These are phyloP conservation scores for Hymenochirus boettgeri DNA, from an alignment of 2,113 vertebrate species.

Conservation along the genomic window DNA sequence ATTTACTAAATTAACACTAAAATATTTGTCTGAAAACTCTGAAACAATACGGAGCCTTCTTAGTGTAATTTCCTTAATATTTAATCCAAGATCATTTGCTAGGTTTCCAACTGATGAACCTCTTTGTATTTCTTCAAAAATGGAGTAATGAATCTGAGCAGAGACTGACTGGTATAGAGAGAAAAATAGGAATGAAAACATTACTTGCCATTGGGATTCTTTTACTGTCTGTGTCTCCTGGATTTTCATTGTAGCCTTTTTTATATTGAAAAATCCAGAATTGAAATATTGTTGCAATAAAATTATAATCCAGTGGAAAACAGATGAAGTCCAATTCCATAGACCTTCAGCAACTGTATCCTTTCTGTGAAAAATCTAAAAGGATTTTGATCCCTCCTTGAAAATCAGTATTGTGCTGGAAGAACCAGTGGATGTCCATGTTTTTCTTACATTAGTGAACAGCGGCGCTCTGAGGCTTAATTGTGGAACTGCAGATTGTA, in stretches of 20 bases:
- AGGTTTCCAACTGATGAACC: constrained; percentile 66
- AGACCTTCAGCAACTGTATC: too few relatives aligned
- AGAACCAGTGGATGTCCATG: neutral
- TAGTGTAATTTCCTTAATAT: constrained; percentile 51
- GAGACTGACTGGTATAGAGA: constrained; percentile 40
- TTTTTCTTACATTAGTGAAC: constrained; percentile 14
- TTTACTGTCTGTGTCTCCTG: constrained; percentile 3
- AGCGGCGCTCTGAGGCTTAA: constrained; percentile 35
- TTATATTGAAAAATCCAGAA: neutral
- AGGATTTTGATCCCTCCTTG: neutral
- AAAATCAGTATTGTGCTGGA: neutral
- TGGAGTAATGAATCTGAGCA: constrained; percentile 48
- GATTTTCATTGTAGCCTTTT: neutral
- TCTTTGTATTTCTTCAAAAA: constrained; percentile 61
- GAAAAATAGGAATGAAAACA: constrained; percentile 46
- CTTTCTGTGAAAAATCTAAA: neutral
- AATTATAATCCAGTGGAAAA: neutral
- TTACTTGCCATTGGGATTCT: constrained; percentile 20
- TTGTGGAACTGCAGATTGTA: constrained; percentile 6
- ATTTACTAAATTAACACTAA: constrained; percentile 54
- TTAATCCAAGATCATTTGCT: constrained; percentile 66
- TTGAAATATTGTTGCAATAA: neutral
- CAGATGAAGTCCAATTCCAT: neutral
- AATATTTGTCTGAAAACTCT: constrained; percentile 57
- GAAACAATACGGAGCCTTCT: constrained; percentile 63